A percentile compares a stretch with the other conserved stretches of the same genome.
Conservation (phyloP, 2,797 vertebrate genomes). For the Triplophysa yarkandensis region DNA sequence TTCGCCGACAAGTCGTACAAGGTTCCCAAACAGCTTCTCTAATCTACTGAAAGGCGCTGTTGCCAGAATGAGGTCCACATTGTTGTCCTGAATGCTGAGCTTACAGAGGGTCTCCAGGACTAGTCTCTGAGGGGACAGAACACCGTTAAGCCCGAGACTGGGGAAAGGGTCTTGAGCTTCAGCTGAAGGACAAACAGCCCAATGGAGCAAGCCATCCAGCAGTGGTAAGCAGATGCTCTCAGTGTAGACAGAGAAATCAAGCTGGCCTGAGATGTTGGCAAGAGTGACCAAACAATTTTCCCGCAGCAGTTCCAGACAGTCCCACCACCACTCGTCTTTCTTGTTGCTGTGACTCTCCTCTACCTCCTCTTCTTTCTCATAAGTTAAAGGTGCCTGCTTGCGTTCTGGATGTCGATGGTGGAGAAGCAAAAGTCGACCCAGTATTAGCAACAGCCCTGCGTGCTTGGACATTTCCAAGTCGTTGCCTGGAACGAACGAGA, state of each 20-base stretch:
- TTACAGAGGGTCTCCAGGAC: slow-evolving; percentile 98
- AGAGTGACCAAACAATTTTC: slow-evolving; percentile 97
- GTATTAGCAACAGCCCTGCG: slow-evolving; percentile 90
- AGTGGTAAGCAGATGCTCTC: slow-evolving; percentile 98
- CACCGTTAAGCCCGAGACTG: slow-evolving; percentile 89
- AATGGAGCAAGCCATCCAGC: slow-evolving; percentile 97
- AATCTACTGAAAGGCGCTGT: slow-evolving; percentile 93
- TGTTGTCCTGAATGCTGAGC: slow-evolving; percentile 99
- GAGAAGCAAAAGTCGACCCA: slow-evolving; percentile 92
- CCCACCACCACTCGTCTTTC: slow-evolving; percentile 99
- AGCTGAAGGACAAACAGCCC: slow-evolving; percentile 97
- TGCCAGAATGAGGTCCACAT: slow-evolving; percentile 98
- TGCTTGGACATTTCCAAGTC: slow-evolving; percentile 99
- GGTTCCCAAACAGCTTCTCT: slow-evolving; percentile 94
- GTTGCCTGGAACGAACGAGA: slow-evolving; percentile 97
- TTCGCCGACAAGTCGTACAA: slow-evolving; percentile 97
- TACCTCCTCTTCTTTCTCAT: slow-evolving; percentile 95
- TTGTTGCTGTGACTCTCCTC: slow-evolving; percentile 90
- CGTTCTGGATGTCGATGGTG: slow-evolving; percentile 96
- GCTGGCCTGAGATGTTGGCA: slow-evolving; percentile 97
- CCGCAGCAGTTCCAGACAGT: slow-evolving; percentile 95
- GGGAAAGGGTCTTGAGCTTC: slow-evolving; percentile 98
- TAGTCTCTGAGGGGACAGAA: slow-evolving; percentile 98
- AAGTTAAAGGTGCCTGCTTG: slow-evolving; percentile 94
- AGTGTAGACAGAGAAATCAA: slow-evolving; percentile 94